Base-by-base conservation (phyloP, 2,113 vertebrate genomes). In the Beaufortia kweichowensis region DNA sequence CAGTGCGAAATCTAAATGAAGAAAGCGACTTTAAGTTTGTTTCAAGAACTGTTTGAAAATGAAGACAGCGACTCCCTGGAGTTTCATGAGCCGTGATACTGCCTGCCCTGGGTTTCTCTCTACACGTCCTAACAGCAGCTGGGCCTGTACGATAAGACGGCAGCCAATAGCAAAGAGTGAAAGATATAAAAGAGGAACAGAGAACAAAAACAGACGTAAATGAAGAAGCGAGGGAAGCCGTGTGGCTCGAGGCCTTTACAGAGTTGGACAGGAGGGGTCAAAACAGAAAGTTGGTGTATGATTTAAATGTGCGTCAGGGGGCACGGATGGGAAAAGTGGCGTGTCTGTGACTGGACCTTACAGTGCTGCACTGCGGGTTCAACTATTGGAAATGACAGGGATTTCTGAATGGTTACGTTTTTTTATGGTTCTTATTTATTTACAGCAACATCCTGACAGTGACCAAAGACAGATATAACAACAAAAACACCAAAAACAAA, bases 271-370 rank as follows among this genome's bases (percentile, higher is more conserved):
- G 60, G 31, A 24, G 23, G 33, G 23, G 31, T 43, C 53, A 57
- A n/a, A 71, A 50, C 3, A 15, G 31, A 10, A 67, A n/a, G 24
- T n/a, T 23, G 29, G 11, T 23, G 23, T 14, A 17, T 35, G 26
- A 63, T 64, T 39, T 82, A 63, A 61, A 78, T 64, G 6, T 68
- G 56, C 63, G 50, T 64, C 14, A 26, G 28, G 48, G 70, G 76
- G 62, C 46, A 19, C 46, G 39, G 3, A 14, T 31, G 43, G 12
- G 41, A 26, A n/a, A 48, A 17, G 70, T 7, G 46, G 68, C 26
- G 48, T 77, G 29, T 75, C 41, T 46, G 31, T 55, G 71, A 80
- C 62, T 55, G 41, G 56, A 75, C 39, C 35, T 75, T 24, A 66
- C 50, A 33, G 12, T 33, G 60, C 48, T 26, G 26, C 78, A 67